These are phyloP conservation scores for Heliconius ethilla DNA, from an alignment of 2,888 invertebrate species.

Conservation along the genomic window DNA sequence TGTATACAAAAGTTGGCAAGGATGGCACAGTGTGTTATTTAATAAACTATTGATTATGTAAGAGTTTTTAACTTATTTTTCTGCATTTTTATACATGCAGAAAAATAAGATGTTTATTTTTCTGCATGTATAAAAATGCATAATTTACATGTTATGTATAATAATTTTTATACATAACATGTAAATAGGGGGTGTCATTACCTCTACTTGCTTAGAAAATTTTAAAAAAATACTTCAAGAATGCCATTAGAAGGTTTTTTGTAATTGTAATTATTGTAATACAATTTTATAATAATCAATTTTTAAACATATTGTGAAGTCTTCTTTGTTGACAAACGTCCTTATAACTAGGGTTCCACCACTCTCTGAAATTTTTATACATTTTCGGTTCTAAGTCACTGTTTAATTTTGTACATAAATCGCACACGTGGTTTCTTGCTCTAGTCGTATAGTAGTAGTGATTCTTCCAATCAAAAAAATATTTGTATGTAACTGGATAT, in stretches of 20 bases:
- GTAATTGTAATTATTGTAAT: neutral
- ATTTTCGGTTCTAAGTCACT: conserved; percentile 40
- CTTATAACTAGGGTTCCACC: conserved; percentile 66
- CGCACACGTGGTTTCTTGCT: conserved; percentile 59
- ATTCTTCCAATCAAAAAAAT: conserved; percentile 72
- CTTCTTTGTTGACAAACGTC: conserved; percentile 53
- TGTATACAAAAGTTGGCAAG: neutral
- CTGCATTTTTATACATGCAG: no score
- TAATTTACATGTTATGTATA: no score
- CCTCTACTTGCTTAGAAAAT: no score
- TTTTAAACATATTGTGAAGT: conserved; percentile 45
- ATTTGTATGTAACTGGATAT: conserved; percentile 58
- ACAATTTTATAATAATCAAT: neutral
- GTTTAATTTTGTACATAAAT: conserved; percentile 64
- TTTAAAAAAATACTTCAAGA: no score
- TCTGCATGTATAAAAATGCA: no score
- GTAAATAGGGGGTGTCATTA: no score
- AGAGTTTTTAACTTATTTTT: no score
- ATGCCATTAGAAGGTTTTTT: no score
- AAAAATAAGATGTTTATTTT: no score
- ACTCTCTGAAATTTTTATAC: conserved; percentile 56
- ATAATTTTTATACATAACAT: no score
- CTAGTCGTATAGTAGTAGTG: conserved; percentile 62
- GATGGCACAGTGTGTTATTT: neutral
- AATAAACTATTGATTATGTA: no score